Evolutionary conservation across 2,113 vertebrate genomes (phyloP), one percentile per base, ranked within the genome.

Genomic region (Pseudorectes ferrugineus): DNA sequence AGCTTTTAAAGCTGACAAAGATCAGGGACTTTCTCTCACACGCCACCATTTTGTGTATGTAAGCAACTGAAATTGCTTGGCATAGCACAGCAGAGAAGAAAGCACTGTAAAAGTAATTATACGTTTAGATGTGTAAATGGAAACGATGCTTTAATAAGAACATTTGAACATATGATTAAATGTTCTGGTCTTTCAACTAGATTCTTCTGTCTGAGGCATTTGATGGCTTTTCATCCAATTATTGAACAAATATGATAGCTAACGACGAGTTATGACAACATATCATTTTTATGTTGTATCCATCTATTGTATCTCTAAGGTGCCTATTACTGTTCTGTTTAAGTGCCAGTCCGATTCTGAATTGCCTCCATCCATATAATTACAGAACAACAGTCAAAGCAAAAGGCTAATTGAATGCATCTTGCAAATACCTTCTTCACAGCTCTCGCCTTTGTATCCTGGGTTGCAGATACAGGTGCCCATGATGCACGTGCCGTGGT

Each of bases 381-480:
- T 92, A 86, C 11, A 14, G 5, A 89, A 51, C 2, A 16, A 52
- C 75, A 87, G 92, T 25, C 87, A 77, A 88, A 74, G 85, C 52
- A 36, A 68, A 90, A 79, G 71, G 71, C 70, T 74, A 92, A 92
- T 38, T 74, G 76, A 76, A 82, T 6, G 28, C 8, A 38, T 86
- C 71, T 46, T 29, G 58, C 43, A 73, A 70, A 95, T 97, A 99
- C 99, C 99, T 99, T 99, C 99, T 96, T 99, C 99, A 5, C 99
- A 99, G 98, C 98, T 99, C 93, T 99, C 99, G 18, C 99, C 99
- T 77, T 99, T 99, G 98, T 99, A 99, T 13, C 99, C 99, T 0
- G 99, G 99, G 95, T 99, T 99, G 95, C 99, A 99, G 98, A 99
- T 99, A 80, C 99, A 99, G 59, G 99, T 99, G 40, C 99, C 99